Evolutionary conservation across 2,113 vertebrate species (phyloP).

Genomic region (Phrynosoma blainvillii): DNA sequence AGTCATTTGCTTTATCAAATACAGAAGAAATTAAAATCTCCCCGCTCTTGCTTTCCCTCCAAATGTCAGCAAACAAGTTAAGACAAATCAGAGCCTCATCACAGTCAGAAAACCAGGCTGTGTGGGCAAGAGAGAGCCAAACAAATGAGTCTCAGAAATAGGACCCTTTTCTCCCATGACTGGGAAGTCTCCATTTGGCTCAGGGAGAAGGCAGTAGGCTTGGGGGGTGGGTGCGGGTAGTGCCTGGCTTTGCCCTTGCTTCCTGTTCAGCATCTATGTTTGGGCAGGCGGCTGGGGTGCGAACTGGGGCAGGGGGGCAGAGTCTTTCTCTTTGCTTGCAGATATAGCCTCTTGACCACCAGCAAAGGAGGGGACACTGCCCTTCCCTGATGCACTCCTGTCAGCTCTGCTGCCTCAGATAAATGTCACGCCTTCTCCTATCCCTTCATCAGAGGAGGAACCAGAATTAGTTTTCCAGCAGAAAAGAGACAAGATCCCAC

Average conservation of each 20-base stretch:
- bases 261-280: neutral
- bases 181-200: neutral
- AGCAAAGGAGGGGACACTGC: too few relatives aligned
- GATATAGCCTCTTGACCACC: too few relatives aligned
- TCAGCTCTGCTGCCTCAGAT: too few relatives aligned
- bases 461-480: too few relatives aligned
- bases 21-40: neutral
- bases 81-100: slow-evolving; percentile 8
- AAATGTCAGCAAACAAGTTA: slow-evolving; percentile 10
- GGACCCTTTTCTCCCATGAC: neutral
- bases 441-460: too few relatives aligned
- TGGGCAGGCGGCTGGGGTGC: neutral
- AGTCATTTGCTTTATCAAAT: neutral
- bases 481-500: too few relatives aligned
- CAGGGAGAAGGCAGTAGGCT: neutral
- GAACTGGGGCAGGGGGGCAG: neutral
- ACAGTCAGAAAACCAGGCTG: neutral
- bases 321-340: too few relatives aligned
- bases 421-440: too few relatives aligned
- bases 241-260: too few relatives aligned
- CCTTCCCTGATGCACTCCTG: too few relatives aligned
- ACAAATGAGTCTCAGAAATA: too few relatives aligned
- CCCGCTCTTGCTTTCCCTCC: rapidly evolving
- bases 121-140: neutral
- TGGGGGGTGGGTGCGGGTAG: neutral